phyloP scores from a whole-genome alignment of 2,888 invertebrate genomes.

The Cyaniris semiargus region DNA sequence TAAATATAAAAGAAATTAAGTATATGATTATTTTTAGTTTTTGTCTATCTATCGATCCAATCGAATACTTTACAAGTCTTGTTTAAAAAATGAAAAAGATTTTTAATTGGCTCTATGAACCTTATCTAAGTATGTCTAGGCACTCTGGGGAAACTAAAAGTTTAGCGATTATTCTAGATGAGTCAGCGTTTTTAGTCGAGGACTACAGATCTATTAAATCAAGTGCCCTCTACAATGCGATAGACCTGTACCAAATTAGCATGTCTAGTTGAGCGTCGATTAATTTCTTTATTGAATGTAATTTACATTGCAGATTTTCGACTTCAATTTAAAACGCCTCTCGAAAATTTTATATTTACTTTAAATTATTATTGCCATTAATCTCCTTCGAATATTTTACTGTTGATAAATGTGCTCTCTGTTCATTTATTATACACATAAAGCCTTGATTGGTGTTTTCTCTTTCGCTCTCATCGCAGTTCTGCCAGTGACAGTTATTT shows the following conservation, averaged over 20 bases:
- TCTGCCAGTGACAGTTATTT: not conserved
- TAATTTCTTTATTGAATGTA: constrained; percentile 41
- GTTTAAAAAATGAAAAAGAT: not conserved
- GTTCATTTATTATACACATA: constrained; percentile 38
- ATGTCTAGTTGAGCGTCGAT: constrained; percentile 40
- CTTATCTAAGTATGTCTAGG: not conserved
- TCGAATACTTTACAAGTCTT: not conserved
- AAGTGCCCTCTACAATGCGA: constrained; percentile 36
- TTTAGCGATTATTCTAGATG: not conserved
- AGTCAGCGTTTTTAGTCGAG: constrained; percentile 12
- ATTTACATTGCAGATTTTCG: constrained; percentile 43
- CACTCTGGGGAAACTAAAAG: not conserved
- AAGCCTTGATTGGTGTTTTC: not conserved
- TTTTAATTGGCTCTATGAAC: not conserved
- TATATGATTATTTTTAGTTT: no score
- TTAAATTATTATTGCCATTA: constrained; percentile 30
- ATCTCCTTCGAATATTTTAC: constrained; percentile 22
- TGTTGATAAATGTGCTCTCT: constrained; percentile 1
- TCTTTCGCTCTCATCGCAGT: not conserved
- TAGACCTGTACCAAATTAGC: constrained; percentile 42
- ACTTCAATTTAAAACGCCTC: constrained; percentile 39
- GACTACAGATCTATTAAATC: constrained; percentile 28
- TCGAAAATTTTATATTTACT: constrained; percentile 30
- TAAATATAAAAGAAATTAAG: no score
- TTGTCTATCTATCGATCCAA: no score